A percentile compares a stretch with the other conserved stretches of the same genome.
phyloP scores from a whole-genome alignment of 2,113 vertebrate species.

The Morphnarchus princeps region DNA sequence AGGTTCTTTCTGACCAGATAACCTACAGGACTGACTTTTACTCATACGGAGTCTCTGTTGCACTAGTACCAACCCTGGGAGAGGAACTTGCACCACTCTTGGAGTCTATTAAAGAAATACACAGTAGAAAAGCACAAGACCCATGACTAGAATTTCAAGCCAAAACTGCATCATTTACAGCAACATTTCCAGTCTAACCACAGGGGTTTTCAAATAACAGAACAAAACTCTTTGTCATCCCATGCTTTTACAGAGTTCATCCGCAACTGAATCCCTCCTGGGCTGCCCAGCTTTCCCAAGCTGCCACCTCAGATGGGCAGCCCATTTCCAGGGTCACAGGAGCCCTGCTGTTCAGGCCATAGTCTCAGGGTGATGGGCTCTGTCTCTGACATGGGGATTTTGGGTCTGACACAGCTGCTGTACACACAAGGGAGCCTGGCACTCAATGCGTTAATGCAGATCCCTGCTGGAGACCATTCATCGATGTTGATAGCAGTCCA shows the following conservation, averaged over 20 bases:
- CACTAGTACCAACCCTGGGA: neutral
- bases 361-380: neutral
- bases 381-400: rapidly evolving
- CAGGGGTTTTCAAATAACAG: neutral
- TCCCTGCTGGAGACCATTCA: neutral
- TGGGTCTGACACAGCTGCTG: neutral
- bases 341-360: neutral
- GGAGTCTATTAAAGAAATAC: neutral
- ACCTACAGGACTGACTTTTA: neutral
- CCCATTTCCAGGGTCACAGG: neutral
- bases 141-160: neutral
- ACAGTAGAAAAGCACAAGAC: neutral
- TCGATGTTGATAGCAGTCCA: constrained; percentile 23
- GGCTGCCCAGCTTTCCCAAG: neutral
- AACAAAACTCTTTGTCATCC: neutral
- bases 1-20: neutral
- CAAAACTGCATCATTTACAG: neutral
- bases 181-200: neutral
- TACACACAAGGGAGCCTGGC: neutral
- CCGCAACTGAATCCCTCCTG: neutral
- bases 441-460: neutral
- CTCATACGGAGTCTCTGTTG: neutral
- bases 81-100: neutral
- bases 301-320: neutral
- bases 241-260: neutral